Evolutionary conservation across 2,888 invertebrate species (phyloP).

Genomic region (Eupithecia inturbata): DNA sequence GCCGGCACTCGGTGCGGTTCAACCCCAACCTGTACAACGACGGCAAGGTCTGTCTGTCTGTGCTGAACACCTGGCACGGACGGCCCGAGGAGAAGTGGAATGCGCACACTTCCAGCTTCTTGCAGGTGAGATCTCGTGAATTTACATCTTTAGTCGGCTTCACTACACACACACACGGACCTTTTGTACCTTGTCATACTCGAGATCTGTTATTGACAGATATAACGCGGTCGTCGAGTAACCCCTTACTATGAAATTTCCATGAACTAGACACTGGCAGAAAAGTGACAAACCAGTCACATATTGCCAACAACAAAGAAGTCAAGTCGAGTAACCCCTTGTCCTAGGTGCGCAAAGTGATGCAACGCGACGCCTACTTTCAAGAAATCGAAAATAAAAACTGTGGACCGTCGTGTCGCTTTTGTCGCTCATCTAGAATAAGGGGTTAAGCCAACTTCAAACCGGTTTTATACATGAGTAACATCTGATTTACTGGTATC

Average conservation of each 20-base stretch:
- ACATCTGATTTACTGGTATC: too few species aligned
- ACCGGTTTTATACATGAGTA: neutral
- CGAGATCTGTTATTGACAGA: neutral
- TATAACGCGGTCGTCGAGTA: neutral
- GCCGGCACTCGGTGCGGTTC: constrained; percentile 94
- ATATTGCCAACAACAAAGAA: too few species aligned
- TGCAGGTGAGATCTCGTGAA: constrained; percentile 84
- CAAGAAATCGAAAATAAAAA: too few species aligned
- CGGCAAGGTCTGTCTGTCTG: constrained; percentile 96
- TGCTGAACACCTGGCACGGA: constrained; percentile 98
- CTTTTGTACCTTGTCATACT: neutral
- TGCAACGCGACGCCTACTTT: too few species aligned
- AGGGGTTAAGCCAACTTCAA: neutral
- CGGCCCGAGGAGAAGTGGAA: constrained; percentile 99
- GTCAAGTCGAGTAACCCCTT: too few species aligned
- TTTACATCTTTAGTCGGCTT: neutral
- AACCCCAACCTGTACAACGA: constrained; percentile 98
- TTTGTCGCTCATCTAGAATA: too few species aligned
- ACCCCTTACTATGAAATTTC: too few species aligned
- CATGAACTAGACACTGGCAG: too few species aligned
- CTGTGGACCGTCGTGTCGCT: neutral
- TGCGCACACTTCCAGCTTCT: constrained; percentile 96
- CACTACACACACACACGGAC: neutral
- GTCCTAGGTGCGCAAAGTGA: neutral
- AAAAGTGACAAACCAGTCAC: too few species aligned